A percentile compares a stretch with the other conserved stretches of the same genome.
phyloP scores from a whole-genome alignment of 2,888 invertebrate species.

The Sarcophaga variegata region DNA sequence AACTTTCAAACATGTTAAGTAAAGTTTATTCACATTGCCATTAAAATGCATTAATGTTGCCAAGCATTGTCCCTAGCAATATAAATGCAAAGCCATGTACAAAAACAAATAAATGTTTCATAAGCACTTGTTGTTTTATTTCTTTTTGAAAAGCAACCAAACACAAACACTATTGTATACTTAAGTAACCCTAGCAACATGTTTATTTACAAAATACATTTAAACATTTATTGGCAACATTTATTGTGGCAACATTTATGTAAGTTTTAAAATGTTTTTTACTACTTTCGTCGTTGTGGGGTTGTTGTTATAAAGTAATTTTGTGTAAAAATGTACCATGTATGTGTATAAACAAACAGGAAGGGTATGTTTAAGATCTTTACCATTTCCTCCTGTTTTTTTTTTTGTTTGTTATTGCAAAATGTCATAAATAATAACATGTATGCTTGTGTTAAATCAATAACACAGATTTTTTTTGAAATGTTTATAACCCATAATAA shows the following conservation, averaged over 20 bases:
- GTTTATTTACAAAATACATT: constrained; percentile 23
- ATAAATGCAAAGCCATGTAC: constrained; percentile 1
- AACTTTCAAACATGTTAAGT: constrained; percentile 44
- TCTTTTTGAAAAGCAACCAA: background rate
- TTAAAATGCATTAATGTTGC: constrained; percentile 8
- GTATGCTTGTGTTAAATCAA: background rate
- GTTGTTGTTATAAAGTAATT: no score
- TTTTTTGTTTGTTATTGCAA: background rate
- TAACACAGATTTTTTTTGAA: background rate
- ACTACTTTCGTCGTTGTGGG: no score
- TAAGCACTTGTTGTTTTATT: constrained; percentile 26
- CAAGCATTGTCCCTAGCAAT: background rate
- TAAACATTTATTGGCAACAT: background rate
- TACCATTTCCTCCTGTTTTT: background rate
- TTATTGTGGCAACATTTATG: constrained; percentile 9
- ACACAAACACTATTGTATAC: constrained; percentile 1
- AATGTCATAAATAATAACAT: background rate
- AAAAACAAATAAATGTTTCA: constrained; percentile 51
- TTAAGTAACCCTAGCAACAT: constrained; percentile 29
- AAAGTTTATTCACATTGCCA: constrained; percentile 62
- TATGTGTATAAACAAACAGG: background rate
- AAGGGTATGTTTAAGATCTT: background rate
- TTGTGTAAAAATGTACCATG: no score
- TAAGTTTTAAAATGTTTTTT: no score
- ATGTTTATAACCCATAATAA: background rate